phyloP scores from a whole-genome alignment of 2,888 invertebrate genomes.

The Meiosimyza platycephala region DNA sequence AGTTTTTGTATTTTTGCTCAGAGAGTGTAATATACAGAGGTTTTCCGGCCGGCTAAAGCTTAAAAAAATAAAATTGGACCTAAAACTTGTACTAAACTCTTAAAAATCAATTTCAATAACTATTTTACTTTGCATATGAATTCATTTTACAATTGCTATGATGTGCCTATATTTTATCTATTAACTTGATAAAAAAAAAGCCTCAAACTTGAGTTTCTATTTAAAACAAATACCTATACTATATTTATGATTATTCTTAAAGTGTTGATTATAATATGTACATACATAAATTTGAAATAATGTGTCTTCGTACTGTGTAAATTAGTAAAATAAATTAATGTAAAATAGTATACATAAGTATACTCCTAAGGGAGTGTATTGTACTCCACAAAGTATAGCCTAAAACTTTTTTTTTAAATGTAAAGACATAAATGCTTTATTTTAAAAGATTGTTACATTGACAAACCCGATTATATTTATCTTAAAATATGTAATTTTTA shows the following conservation, averaged over 20 bases:
- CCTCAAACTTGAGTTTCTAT: conserved; percentile 15
- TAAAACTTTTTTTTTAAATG: too few relatives aligned
- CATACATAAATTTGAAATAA: background rate
- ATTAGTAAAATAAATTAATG: too few relatives aligned
- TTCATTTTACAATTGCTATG: conserved; percentile 6
- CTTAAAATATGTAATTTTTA: too few relatives aligned
- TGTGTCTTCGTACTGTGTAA: too few relatives aligned
- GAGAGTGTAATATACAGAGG: too few relatives aligned
- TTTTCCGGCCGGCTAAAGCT: background rate
- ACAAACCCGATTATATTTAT: too few relatives aligned
- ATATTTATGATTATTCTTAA: conserved; percentile 39
- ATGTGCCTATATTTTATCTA: background rate
- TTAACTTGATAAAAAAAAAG: background rate
- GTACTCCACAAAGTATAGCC: too few relatives aligned
- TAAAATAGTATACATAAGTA: too few relatives aligned
- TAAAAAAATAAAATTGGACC: background rate
- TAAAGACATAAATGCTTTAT: too few relatives aligned
- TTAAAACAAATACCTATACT: conserved; percentile 32
- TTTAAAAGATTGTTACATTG: too few relatives aligned
- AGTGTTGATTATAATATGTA: conserved; percentile 36
- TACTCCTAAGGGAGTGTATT: too few relatives aligned
- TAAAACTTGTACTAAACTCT: background rate
- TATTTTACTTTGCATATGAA: conserved; percentile 10
- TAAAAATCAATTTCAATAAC: background rate
- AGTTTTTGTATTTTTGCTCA: too few relatives aligned